These are phyloP conservation scores for Rhabditophanes sp. DNA, from an alignment of 2,888 invertebrate species.

Conservation along the genomic window DNA sequence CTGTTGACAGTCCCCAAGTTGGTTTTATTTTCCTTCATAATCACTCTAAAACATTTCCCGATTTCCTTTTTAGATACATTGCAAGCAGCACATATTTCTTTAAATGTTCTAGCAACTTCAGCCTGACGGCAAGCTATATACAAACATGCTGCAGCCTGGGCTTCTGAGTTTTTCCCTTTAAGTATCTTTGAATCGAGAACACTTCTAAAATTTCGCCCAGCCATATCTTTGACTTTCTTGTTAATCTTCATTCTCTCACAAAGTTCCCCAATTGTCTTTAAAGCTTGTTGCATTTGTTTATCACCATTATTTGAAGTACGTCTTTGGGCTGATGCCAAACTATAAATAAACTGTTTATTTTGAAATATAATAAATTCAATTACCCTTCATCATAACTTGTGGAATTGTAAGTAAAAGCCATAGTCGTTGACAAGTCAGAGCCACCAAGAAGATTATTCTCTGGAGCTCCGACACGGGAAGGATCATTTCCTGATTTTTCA, in stretches of 20 bases:
- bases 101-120: constrained; percentile 93
- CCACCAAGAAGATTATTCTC: constrained; percentile 90
- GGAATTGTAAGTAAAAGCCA: constrained; percentile 51
- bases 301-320: constrained; percentile 68
- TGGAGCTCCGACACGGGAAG: constrained; percentile 96
- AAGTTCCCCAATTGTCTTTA: constrained; percentile 92
- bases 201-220: constrained; percentile 89
- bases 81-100: constrained; percentile 92
- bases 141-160: constrained; percentile 91
- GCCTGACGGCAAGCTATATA: constrained; percentile 98
- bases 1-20: constrained; percentile 93
- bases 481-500: constrained; percentile 86
- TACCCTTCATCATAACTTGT: constrained; percentile 36
- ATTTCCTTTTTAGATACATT: constrained; percentile 92
- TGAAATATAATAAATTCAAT: neutral
- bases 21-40: constrained; percentile 83
- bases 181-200: constrained; percentile 42
- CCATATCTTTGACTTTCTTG: constrained; percentile 86
- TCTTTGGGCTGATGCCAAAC: constrained; percentile 41
- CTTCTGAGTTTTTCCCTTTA: constrained; percentile 72
- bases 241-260: constrained; percentile 91
- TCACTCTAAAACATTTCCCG: constrained; percentile 88
- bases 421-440: constrained; percentile 89
- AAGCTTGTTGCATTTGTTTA: constrained; percentile 79
- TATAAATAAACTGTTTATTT: constrained; percentile 12